Evolutionary conservation across 2,888 invertebrate genomes (phyloP), one percentile per base, ranked within the genome.

Genomic region (Athalia circularis): DNA sequence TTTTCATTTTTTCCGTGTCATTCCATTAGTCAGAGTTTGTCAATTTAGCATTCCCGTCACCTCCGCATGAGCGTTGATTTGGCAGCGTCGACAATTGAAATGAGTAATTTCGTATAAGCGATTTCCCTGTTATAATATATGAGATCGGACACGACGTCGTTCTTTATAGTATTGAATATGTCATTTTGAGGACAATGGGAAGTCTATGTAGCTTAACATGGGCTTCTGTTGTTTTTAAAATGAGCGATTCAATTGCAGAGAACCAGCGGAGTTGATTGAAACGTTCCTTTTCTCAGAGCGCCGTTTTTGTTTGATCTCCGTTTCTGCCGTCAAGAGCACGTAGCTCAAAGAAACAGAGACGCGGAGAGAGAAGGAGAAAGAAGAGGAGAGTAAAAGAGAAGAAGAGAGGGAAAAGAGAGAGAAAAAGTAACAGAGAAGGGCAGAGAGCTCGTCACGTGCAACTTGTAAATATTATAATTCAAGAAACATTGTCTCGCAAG

Each of bases 361-460:
- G 52, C 5, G 13, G 65, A 29, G 52, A 67, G 15, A 50, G n/a
- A 48, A 13, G 15, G 65, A 43, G n/a, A 13, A 8, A 67, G 67
- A n/a, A 29, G 43, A 47, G 13, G n/a, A 54, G 52, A 68, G 8
- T 52, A 9, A 50, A 50, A 29, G 52, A 67, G 15, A 50, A 29
- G 13, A 13, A 50, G 65, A 43, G n/a, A 13, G 13, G 50, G 67
- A n/a, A 29, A 11, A 47, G 47, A 47, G 9, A 43, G 43, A 29
- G 4, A 47, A 47, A 8, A 54, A 8, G 54, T 11, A n/a, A 8
- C 15, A 6, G 11, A 50, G 7, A 29, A 52, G 52, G 29, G 13
- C 11, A 43, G 72, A 72, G 59, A 72, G 59, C 59, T 59, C 43
- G 72, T 72, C 72, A 72, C 72, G 72, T 59, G 52, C 72, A 59